phyloP scores from a whole-genome alignment of 1,140 invertebrate species.

The Drosophila azteca region DNA sequence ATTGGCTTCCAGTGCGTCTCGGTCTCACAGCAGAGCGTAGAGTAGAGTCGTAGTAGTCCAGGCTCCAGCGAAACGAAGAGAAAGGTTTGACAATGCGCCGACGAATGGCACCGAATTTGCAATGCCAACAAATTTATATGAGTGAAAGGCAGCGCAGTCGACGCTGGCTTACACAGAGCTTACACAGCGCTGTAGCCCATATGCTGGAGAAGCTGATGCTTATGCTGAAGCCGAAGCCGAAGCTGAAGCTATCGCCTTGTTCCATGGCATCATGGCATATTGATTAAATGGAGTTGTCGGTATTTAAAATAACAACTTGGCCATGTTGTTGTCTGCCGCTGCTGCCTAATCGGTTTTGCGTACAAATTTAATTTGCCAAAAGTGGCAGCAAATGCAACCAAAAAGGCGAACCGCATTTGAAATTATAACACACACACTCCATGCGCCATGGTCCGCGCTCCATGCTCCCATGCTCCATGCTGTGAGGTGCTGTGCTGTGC shows the following conservation, averaged over 20 bases:
- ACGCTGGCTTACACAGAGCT: conserved; percentile 35
- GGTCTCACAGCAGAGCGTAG: conserved; percentile 9
- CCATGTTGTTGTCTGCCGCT: conserved; percentile 62
- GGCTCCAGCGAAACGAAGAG: conserved; percentile 59
- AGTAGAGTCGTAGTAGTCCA: no score
- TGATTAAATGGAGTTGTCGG: conserved; percentile 81
- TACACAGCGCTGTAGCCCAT: conserved; percentile 16
- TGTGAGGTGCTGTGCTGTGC: no score
- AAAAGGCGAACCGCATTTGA: conserved; percentile 75
- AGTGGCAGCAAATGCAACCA: conserved; percentile 79
- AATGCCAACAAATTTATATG: conserved; percentile 82
- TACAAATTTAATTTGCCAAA: conserved; percentile 83
- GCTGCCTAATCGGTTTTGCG: conserved; percentile 78
- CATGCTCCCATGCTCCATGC: conserved; percentile 15
- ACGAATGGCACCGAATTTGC: conserved; percentile 80
- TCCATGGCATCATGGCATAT: conserved; percentile 58
- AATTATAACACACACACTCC: conserved; percentile 67
- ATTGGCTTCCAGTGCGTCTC: conserved; percentile 2
- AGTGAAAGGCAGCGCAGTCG: conserved; percentile 80
- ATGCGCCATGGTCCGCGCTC: conserved; percentile 9
- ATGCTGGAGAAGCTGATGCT: not conserved
- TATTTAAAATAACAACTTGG: conserved; percentile 82
- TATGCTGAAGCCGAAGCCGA: no score
- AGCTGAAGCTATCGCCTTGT: not conserved
- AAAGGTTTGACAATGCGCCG: conserved; percentile 77